Evolutionary conservation across 2,113 vertebrate species (phyloP).

Genomic region (Otus sunia): DNA sequence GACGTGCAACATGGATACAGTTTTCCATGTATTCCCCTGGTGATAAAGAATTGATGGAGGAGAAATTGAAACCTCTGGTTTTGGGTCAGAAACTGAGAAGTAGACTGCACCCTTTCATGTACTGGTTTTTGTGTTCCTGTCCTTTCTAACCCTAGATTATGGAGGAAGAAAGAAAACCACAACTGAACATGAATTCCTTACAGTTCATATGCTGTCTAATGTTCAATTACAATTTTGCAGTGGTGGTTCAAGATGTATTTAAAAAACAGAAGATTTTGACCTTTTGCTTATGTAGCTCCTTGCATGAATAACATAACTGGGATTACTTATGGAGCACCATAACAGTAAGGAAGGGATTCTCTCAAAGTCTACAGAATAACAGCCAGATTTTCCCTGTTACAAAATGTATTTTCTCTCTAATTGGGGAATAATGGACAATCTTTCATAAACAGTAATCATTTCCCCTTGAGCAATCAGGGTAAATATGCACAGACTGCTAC

Average conservation of each 20-base stretch:
- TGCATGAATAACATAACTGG: not conserved
- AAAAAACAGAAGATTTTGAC: not conserved
- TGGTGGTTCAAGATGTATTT: not conserved
- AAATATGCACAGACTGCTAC: not conserved
- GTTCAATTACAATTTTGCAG: not conserved
- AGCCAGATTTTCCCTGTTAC: not conserved
- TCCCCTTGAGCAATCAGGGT: constrained; percentile 32
- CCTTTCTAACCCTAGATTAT: not conserved
- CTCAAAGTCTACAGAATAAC: not conserved
- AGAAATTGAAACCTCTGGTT: not conserved
- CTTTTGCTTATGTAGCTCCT: not conserved
- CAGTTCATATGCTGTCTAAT: not conserved
- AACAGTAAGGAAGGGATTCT: not conserved
- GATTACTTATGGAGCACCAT: not conserved
- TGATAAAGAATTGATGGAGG: accelerated
- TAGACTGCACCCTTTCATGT: not conserved
- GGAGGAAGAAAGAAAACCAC: not conserved
- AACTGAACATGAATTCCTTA: not conserved
- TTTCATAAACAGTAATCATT: constrained; percentile 40
- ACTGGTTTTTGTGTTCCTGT: not conserved
- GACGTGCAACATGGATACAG: not conserved
- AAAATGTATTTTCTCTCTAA: not conserved
- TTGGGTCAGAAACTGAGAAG: not conserved
- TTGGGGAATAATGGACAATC: constrained; percentile 5
- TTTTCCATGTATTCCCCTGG: accelerated